phyloP scores from a whole-genome alignment of 2,797 vertebrate species.

The Octomys mimax region DNA sequence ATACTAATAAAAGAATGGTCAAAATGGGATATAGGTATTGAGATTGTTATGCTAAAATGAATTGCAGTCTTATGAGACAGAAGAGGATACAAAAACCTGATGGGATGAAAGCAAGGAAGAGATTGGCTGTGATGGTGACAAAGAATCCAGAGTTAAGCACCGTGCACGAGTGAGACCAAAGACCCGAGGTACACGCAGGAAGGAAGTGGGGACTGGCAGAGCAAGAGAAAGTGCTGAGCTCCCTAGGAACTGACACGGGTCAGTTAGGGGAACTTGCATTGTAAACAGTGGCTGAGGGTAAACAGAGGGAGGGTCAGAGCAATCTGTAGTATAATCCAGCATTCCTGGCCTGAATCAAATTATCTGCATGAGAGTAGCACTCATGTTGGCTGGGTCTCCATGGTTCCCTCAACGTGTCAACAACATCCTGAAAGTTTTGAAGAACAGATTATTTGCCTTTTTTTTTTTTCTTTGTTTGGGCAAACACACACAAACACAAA shows the following conservation, averaged over 20 bases:
- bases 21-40: neutral
- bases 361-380: neutral
- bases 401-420: too few relatives aligned
- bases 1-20: neutral
- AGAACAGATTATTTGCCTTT: neutral
- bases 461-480: neutral
- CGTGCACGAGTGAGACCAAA: neutral
- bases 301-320: neutral
- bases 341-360: neutral
- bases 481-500: neutral
- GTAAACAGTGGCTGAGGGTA: neutral
- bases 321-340: neutral
- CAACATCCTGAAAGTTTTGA: neutral
- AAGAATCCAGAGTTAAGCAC: neutral
- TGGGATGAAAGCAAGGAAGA: neutral
- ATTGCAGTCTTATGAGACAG: neutral
- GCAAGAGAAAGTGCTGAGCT: neutral
- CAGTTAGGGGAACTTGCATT: neutral
- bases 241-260: neutral
- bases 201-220: neutral
- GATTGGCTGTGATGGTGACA: neutral
- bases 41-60: slow-evolving; percentile 15
- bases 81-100: neutral
- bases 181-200: neutral
- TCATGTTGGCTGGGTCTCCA: neutral